phyloP scores from a whole-genome alignment of 2,888 invertebrate species.

The Sminthurinus aureus region DNA sequence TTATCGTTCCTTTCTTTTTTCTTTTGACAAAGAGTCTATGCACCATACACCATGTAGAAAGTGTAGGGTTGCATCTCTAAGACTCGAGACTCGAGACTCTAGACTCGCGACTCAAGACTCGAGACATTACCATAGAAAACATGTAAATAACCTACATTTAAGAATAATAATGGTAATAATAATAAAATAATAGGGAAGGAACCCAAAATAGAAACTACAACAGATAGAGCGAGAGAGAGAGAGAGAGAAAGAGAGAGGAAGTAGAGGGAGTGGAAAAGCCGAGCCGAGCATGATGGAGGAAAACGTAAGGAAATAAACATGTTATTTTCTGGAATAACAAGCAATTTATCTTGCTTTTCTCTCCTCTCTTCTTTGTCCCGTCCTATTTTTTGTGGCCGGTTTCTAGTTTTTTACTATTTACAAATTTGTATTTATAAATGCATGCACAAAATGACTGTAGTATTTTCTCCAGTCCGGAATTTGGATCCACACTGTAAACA shows the following conservation, averaged over 20 bases:
- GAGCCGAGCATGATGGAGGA: background rate
- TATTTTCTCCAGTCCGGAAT: too few relatives aligned
- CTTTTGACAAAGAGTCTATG: too few relatives aligned
- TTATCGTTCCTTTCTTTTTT: too few relatives aligned
- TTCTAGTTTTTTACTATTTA: background rate
- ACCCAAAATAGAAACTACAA: too few relatives aligned
- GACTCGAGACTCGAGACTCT: too few relatives aligned
- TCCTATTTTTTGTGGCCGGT: background rate
- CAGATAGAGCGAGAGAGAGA: background rate
- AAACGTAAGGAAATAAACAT: background rate
- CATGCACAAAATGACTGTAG: too few relatives aligned
- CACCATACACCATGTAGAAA: too few relatives aligned
- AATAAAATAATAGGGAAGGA: too few relatives aligned
- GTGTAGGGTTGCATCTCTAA: too few relatives aligned
- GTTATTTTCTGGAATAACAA: background rate
- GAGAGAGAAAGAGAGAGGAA: background rate
- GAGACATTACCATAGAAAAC: background rate
- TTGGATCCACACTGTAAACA: too few relatives aligned
- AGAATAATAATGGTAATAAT: too few relatives aligned
- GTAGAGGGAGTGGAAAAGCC: background rate
- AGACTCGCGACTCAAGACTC: too few relatives aligned
- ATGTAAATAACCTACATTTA: background rate
- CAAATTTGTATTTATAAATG: background rate
- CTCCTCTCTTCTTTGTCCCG: background rate
- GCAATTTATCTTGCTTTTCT: background rate